phyloP scores from a whole-genome alignment of 2,797 vertebrate genomes.

The Pangasius mekongensis region DNA sequence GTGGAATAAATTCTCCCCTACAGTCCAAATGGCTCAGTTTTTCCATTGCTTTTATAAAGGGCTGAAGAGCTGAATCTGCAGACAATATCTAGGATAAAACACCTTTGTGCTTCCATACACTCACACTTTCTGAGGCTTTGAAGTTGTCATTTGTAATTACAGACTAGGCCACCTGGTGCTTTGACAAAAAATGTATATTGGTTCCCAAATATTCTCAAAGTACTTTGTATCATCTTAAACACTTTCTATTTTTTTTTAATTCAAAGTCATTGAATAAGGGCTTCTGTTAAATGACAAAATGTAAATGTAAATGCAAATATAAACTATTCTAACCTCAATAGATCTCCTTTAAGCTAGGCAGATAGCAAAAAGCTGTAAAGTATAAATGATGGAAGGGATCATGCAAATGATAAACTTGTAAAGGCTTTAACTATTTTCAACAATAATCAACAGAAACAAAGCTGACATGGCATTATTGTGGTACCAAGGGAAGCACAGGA shows the following conservation, averaged over 20 bases:
- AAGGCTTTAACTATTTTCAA: neutral
- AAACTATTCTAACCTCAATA: neutral
- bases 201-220: neutral
- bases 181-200: neutral
- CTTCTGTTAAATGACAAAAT: neutral
- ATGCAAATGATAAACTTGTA: neutral
- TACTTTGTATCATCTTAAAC: no score
- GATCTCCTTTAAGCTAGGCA: neutral
- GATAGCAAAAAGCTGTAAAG: neutral
- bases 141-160: neutral
- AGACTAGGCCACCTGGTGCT: neutral
- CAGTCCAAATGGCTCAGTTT: neutral
- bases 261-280: neutral
- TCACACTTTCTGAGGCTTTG: neutral
- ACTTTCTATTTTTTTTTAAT: neutral
- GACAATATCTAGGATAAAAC: neutral
- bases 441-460: neutral
- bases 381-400: neutral
- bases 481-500: neutral
- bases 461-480: neutral
- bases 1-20: neutral
- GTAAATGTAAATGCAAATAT: neutral
- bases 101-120: neutral
- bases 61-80: constrained; percentile 5
- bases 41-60: constrained; percentile 12